These are phyloP conservation scores for Lethenteron reissneri DNA, from an alignment of 2,113 vertebrate species.

Conservation along the genomic window DNA sequence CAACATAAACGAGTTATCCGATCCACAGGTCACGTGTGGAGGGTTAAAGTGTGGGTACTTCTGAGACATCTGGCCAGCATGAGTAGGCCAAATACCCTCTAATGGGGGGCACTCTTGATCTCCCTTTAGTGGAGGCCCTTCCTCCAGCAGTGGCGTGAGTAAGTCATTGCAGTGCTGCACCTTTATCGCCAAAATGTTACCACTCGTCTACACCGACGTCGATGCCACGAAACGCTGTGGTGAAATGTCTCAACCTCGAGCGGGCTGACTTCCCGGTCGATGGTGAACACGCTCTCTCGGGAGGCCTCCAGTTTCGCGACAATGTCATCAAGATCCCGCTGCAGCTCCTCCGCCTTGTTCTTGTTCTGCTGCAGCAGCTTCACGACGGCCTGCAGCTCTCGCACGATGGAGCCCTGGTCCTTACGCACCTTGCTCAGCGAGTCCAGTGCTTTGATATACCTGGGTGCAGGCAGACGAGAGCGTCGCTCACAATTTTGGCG, in stretches of 20 bases:
- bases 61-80: no score
- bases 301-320: slow-evolving; percentile 57
- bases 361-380: slow-evolving; percentile 78
- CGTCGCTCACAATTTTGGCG: no score
- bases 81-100: no score
- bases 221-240: neutral
- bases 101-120: no score
- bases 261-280: slow-evolving; percentile 58
- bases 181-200: no score
- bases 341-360: slow-evolving; percentile 68
- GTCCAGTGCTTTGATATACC: slow-evolving; percentile 91
- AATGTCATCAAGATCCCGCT: slow-evolving; percentile 34
- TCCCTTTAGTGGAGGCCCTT: no score
- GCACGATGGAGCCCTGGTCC: slow-evolving; percentile 42
- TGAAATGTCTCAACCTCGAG: slow-evolving; percentile 34
- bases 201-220: neutral
- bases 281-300: slow-evolving; percentile 43
- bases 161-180: no score
- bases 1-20: no score
- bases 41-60: no score
- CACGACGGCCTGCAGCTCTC: slow-evolving; percentile 54
- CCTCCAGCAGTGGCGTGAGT: no score
- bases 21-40: no score
- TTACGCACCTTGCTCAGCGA: slow-evolving; percentile 54
- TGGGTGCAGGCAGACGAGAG: slow-evolving; percentile 17